Evolutionary conservation across 2,113 vertebrate genomes (phyloP), one percentile per base, ranked within the genome.

Genomic region (Salvelinus fontinalis): DNA sequence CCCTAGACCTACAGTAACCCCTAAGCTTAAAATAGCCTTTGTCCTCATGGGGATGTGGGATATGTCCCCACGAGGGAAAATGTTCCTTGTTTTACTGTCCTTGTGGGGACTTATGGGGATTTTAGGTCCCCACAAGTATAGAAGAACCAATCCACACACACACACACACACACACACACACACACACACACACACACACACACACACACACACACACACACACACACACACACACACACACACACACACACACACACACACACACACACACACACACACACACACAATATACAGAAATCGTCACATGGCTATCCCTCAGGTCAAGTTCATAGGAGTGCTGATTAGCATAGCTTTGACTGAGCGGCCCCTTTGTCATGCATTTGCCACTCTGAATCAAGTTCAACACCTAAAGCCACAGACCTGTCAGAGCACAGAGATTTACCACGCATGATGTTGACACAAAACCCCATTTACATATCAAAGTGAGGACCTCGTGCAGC

Each of bases 321-420:
- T 83, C 73, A 64, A 79, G 83, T 86, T 84, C 75, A 16, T 65
- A 77, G 88, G 9, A 88, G 83, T 77, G 82, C 79, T 88, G 85
- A 93, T 93, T 92, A 91, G 87, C 90, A 89, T 90, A 81, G 88
- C 92, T 93, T 92, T 93, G 90, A 93, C 84, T 82, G 81, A 88
- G 81, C 78, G 81, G 77, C 29, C 39, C 76, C 79, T 90, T 91
- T 90, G 85, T 91, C 83, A 83, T 84, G 84, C 75, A 67, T 88
- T 89, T 85, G 83, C 84, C 87, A 81, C 74, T 67, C 78, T 84
- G 87, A 86, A 89, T 90, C 83, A 92, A 88, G 86, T 89, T 89
- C 87, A 90, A 88, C 91, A 90, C 91, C 89, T 86, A 88, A 87
- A 85, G 85, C 84, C 84, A 82, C 2, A 80, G 85, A 73, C 79